Evolutionary conservation across 2,113 vertebrate species (phyloP), one percentile per base, ranked within the genome.

Genomic region (Grallaria varia): DNA sequence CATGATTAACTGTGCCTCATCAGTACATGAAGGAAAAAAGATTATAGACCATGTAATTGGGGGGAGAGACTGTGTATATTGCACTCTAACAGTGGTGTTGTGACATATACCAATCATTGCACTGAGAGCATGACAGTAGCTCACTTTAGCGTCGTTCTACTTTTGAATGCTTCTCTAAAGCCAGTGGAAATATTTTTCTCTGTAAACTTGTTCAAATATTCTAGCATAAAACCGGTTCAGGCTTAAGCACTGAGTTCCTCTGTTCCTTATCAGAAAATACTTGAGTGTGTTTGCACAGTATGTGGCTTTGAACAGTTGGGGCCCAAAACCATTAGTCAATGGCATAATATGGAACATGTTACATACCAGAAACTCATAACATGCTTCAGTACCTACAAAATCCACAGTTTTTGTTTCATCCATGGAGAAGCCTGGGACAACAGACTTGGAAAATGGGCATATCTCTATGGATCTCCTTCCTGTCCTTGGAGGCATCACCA

Each of bases 101-200:
- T 84, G 75, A 85, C 87, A 86, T 47, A 59, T 28, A 62, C 79
- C 67, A 86, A 8, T 77, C 72, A 58, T 39, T 77, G 93, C 63
- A 14, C 42, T 24, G 79, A 75, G 83, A 67, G 35, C 59, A 33
- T 74, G 85, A 77, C 63, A 71, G 75, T 39, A 71, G 67, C 82
- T 89, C 64, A 6, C 79, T 95, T 86, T 0, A 93, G 87, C 63
- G 31, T 74, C 20, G 2, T 31, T 84, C 42, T 81, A 13, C 73
- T 83, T 93, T 42, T 60, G 31, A 84, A 62, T 35, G 44, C 13
- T 11, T 88, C 55, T 71, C 56, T 90, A 63, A 90, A 78, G 79
- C 79, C 76, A 74, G 73, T n/a, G 27, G 50, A 89, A 95, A 67
- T 80, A 84, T 27, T 94, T 94, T 94, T 35, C 55, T 71, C 52